Evolutionary conservation across 1,140 invertebrate genomes (phyloP).

Genomic region (Diachasmimorpha longicaudata): DNA sequence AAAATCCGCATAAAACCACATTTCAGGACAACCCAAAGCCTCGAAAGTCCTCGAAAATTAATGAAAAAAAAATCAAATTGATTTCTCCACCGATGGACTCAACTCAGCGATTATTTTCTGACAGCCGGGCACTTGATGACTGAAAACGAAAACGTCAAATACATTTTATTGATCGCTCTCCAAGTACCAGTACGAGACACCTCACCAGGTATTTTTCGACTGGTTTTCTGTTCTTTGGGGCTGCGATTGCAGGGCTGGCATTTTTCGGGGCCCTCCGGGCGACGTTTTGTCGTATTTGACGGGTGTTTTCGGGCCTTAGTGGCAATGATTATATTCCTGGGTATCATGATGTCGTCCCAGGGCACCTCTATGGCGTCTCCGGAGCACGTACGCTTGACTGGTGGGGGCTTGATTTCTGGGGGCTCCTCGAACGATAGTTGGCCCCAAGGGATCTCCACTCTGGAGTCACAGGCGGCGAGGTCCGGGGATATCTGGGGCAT

Average conservation of each 20-base stretch:
- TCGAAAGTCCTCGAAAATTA: background rate
- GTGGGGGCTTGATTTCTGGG: constrained; percentile 31
- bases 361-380: constrained; percentile 47
- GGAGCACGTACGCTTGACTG: constrained; percentile 27
- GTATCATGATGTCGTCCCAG: constrained; percentile 48
- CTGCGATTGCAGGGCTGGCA: background rate
- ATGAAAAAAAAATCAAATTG: background rate
- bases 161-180: background rate
- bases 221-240: constrained; percentile 3
- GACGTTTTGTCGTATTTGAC: constrained; percentile 22
- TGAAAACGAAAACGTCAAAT: background rate
- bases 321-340: constrained; percentile 40
- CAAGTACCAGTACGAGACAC: background rate
- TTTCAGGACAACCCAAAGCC: too few relatives aligned
- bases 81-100: background rate
- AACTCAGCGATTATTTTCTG: background rate
- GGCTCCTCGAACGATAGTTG: constrained; percentile 39
- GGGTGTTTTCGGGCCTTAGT: constrained; percentile 37
- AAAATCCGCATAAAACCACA: too few relatives aligned
- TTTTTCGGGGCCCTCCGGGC: background rate
- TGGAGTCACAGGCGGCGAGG: constrained; percentile 35
- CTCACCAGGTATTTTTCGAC: background rate
- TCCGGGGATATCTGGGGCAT: background rate
- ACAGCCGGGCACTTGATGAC: background rate
- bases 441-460: constrained; percentile 46